Base-by-base conservation (phyloP, 2,888 invertebrate genomes). In the Macropis europaea region DNA sequence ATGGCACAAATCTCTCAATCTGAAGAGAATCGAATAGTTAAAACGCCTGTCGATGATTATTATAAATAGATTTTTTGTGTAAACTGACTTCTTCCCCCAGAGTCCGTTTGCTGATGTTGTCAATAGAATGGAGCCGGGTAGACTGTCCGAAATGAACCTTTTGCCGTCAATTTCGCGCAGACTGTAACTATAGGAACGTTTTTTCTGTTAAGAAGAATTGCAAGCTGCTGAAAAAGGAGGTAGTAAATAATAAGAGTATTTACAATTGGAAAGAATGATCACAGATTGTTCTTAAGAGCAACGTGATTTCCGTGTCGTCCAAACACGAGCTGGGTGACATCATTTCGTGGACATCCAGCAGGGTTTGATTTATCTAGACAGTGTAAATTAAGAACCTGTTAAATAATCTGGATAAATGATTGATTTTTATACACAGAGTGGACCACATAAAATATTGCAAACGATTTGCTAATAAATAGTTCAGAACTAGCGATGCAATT, bases 221-320 rank as follows among this genome's bases (percentile, higher is more conserved):
- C n/a, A n/a, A n/a, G n/a, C n/a, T n/a, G n/a, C n/a, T n/a, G n/a
- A n/a, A n/a, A n/a, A n/a, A n/a, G n/a, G n/a, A n/a, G n/a, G n/a
- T n/a, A n/a, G n/a, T n/a, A n/a, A n/a, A n/a, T n/a, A n/a, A n/a
- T n/a, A n/a, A n/a, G n/a, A n/a, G n/a, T n/a, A n/a, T 42, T 70
- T 85, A 88, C 88, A 84, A 81, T 68, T 62, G 66, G 43, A 89
- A 88, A 17, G 84, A 83, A 13, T 84, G 61, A 26, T 87, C 74
- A 53, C 89, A 89, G 17, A 85, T 81, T 3, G 76, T 73, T 48
- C 75, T 74, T 13, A 89, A 48, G n/a, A 84, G 50, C 28, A 75
- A 43, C n/a, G 67, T 54, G 1, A 59, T 48, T 53, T 87, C 82
- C 0, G 67, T 72, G 4, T 85, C 78, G 38, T 82, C 80, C 9